Conservation (phyloP, 2,113 vertebrate species). For the Entomyzon cyanotis region DNA sequence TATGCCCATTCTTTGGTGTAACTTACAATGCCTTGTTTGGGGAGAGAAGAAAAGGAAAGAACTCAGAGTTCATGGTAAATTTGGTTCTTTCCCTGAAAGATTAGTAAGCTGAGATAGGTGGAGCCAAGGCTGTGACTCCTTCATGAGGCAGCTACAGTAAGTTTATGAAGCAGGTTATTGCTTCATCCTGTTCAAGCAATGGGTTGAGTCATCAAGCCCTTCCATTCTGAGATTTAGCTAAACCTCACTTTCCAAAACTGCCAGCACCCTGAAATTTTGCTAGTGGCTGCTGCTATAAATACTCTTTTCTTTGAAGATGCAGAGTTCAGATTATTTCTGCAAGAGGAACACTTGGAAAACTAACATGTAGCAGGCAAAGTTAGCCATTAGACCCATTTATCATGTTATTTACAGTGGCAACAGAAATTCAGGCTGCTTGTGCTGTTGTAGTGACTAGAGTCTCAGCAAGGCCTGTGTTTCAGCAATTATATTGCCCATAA, state of each 20-base stretch:
- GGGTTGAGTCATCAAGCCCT: not conserved
- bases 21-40: not conserved
- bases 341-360: not conserved
- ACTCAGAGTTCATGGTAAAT: not conserved
- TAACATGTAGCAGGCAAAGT: not conserved
- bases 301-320: not conserved
- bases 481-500: not conserved
- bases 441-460: not conserved
- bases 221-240: not conserved
- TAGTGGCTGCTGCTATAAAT: not conserved
- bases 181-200: not conserved
- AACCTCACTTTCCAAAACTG: not conserved
- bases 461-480: not conserved
- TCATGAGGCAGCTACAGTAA: not conserved
- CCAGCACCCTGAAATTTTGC: not conserved
- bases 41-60: not conserved
- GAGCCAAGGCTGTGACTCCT: not conserved
- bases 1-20: not conserved
- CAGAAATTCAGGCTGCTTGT: not conserved
- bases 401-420: not conserved
- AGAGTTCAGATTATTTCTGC: not conserved
- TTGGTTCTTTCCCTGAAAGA: not conserved
- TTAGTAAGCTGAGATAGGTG: not conserved
- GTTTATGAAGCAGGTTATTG: not conserved
- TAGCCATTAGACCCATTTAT: not conserved